These are phyloP conservation scores for Drosophila saltans DNA, from an alignment of 1,140 invertebrate genomes.

Conservation along the genomic window DNA sequence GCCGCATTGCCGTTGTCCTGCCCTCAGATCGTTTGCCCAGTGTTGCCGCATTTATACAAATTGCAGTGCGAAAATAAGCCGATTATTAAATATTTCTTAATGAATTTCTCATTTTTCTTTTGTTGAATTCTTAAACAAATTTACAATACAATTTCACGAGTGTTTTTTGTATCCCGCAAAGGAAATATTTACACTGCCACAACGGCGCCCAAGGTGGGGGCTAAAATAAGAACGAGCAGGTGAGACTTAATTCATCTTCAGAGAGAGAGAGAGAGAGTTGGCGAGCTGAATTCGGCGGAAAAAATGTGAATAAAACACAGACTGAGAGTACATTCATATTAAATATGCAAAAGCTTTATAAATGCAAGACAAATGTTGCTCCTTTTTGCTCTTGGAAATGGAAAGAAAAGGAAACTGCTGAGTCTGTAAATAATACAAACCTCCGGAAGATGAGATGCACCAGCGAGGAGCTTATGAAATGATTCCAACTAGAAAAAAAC, in stretches of 20 bases:
- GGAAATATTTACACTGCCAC: slow-evolving; percentile 46
- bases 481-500: neutral
- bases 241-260: slow-evolving; percentile 20
- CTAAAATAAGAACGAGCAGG: slow-evolving; percentile 14
- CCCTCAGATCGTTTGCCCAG: too few species aligned
- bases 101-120: slow-evolving; percentile 59
- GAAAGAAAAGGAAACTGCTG: slow-evolving; percentile 10
- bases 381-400: slow-evolving; percentile 38
- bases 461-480: neutral
- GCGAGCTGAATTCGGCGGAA: neutral
- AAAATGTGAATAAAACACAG: slow-evolving; percentile 9
- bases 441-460: slow-evolving; percentile 27
- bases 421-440: slow-evolving; percentile 63
- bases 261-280: neutral
- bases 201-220: slow-evolving; percentile 31
- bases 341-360: slow-evolving; percentile 72
- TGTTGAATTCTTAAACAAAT: slow-evolving; percentile 31
- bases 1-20: neutral
- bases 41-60: slow-evolving; percentile 42
- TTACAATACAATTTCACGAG: slow-evolving; percentile 12
- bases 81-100: slow-evolving; percentile 79
- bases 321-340: slow-evolving; percentile 36
- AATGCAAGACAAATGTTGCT: slow-evolving; percentile 70
- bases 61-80: slow-evolving; percentile 57
- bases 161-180: neutral